Base-by-base conservation (phyloP, 2,797 vertebrate species). In the Mergus octosetaceus region DNA sequence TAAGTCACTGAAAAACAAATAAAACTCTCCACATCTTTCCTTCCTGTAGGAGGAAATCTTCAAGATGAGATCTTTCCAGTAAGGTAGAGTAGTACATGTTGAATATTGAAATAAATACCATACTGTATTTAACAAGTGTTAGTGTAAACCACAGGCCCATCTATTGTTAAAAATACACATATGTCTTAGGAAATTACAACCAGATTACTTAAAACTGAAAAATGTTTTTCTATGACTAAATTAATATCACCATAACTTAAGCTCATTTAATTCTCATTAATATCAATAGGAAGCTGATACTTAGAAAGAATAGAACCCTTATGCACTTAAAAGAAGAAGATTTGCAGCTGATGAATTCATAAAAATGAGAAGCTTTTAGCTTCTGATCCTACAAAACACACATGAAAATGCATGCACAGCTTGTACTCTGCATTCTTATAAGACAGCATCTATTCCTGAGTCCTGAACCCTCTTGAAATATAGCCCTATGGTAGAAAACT, bases 281-380 rank as follows among this genome's bases (percentile, higher is more conserved):
- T 70, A 79, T 54, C 51, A 84, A 49, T 36, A 80, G 27, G 32
- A 90, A 87, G 21, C 36, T 88, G 62, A 41, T 81, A 51, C 20
- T 25, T 69, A 86, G 66, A 61, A 56, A 86, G 34, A 36, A 74
- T 36, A 71, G 54, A 93, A 56, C 4, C 1, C 11, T 80, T 53
- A 43, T 1, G 10, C 19, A 49, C 53, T 83, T 83, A 61, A 2
- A 56, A 89, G 76, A 72, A 68, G 8, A 19, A 91, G 49, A 83
- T 87, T 74, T 89, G 61, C 47, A 49, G 62, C 32, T 88, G 65
- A 78, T 86, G 86, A 84, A 90, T 84, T 92, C 74, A 91, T 83
- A 69, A 88, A 91, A 92, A 84, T 10, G 1, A 58, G 86, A 34
- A 72, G 73, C 62, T 71, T 95, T 92, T 77, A 62, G 68, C 32